Evolutionary conservation across 1,140 invertebrate species (phyloP).

Genomic region (Paralvinella palmiformis): DNA sequence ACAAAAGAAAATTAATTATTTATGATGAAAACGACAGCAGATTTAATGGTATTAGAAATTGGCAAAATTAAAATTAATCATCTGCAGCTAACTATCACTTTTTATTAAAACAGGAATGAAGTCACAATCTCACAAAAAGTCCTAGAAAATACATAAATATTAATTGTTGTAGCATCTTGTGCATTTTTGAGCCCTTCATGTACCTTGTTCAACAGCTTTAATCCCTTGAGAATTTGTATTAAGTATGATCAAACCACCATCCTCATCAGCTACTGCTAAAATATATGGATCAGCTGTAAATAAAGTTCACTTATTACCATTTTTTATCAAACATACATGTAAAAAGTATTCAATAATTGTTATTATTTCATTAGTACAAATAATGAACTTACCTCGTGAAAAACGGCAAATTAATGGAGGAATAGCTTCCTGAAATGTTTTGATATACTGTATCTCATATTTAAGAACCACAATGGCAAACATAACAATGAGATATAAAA

Average conservation of each 20-base stretch:
- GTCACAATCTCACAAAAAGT: neutral
- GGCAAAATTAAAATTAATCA: neutral
- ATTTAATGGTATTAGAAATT: conserved; percentile 7
- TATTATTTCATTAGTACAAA: neutral
- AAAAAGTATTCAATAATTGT: neutral
- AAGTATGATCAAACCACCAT: conserved; percentile 67
- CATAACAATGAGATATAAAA: no score
- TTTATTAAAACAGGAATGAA: no score
- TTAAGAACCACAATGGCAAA: no score
- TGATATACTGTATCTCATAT: no score
- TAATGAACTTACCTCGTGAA: conserved; percentile 29
- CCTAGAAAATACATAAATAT: neutral
- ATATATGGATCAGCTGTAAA: conserved; percentile 57
- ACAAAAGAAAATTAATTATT: neutral
- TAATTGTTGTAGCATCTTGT: neutral
- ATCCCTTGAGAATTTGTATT: conserved; percentile 46
- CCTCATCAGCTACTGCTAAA: conserved; percentile 75
- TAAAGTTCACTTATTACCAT: neutral
- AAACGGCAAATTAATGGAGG: conserved; percentile 40
- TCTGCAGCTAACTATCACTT: neutral
- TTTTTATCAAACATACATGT: neutral
- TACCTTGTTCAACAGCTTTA: conserved; percentile 28
- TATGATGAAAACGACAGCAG: neutral
- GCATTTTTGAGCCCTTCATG: neutral
- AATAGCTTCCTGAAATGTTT: conserved; percentile 28